These are phyloP conservation scores for Belgica antarctica DNA, from an alignment of 2,888 invertebrate species.

Conservation along the genomic window DNA sequence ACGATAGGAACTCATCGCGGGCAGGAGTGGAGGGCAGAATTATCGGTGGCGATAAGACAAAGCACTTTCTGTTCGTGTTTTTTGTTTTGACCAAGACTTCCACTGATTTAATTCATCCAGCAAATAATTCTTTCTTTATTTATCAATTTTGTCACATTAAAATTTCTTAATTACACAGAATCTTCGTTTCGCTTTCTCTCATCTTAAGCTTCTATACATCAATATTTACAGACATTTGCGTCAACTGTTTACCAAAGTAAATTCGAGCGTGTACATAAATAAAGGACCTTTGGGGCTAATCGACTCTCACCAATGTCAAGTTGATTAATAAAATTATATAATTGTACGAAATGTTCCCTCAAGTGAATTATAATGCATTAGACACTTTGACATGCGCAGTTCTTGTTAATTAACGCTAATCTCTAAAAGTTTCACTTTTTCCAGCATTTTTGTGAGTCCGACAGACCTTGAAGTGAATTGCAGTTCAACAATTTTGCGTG, in stretches of 20 bases:
- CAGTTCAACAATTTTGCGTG: not conserved
- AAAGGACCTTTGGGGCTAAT: constrained; percentile 8
- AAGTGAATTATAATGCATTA: not conserved
- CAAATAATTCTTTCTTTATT: not conserved
- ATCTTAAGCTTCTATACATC: too few species aligned
- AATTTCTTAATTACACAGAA: not conserved
- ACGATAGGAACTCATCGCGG: not conserved
- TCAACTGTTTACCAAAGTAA: not conserved
- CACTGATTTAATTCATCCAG: constrained; percentile 14
- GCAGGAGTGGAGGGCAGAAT: constrained; percentile 18
- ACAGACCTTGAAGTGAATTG: not conserved
- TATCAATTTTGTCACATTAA: constrained; percentile 6
- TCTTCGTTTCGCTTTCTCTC: not conserved
- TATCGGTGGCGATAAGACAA: constrained; percentile 8
- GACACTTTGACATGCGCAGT: not conserved
- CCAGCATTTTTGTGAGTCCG: not conserved
- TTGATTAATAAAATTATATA: constrained; percentile 14
- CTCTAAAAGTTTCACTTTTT: not conserved
- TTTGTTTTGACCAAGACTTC: not conserved
- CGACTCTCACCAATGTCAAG: not conserved
- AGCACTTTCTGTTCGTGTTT: not conserved
- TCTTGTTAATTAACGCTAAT: not conserved
- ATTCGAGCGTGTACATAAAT: not conserved
- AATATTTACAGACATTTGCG: constrained; percentile 1
- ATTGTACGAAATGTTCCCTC: not conserved